Conservation (phyloP, 2,797 vertebrate genomes). For the Pagetopsis macropterus region DNA sequence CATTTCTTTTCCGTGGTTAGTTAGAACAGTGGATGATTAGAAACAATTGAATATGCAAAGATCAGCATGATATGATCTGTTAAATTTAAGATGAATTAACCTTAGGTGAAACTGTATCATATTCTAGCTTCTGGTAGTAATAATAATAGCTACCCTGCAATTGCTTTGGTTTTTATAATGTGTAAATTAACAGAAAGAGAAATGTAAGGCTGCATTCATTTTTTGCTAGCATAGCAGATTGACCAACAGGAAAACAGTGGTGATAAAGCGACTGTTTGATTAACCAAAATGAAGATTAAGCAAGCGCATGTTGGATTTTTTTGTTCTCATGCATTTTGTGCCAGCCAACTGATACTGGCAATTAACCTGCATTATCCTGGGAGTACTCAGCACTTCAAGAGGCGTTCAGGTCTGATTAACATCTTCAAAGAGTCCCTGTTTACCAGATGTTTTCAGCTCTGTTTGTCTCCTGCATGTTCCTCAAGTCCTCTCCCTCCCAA, state of each 20-base stretch:
- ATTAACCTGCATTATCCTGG: conserved; percentile 38
- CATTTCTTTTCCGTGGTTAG: neutral
- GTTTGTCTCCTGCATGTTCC: conserved; percentile 72
- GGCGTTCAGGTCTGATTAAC: conserved; percentile 57
- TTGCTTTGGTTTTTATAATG: neutral
- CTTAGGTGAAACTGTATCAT: neutral
- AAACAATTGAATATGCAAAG: neutral
- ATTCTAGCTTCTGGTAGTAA: neutral
- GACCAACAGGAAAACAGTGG: neutral
- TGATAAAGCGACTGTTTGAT: conserved; percentile 7
- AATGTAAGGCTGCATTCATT: neutral
- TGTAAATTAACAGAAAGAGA: neutral
- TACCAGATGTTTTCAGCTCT: conserved; percentile 62
- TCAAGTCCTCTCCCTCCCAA: conserved; percentile 37
- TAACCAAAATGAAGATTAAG: conserved; percentile 21
- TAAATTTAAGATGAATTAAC: neutral
- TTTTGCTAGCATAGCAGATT: neutral
- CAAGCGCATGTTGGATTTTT: conserved; percentile 30
- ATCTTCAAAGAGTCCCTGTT: conserved; percentile 51
- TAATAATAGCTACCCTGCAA: neutral
- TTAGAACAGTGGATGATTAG: neutral
- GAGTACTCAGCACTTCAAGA: conserved; percentile 28
- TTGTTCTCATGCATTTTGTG: conserved; percentile 39
- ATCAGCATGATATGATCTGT: neutral
- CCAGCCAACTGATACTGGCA: conserved; percentile 26